These are phyloP conservation scores for Phrynocephalus vlangalii DNA, from an alignment of 2,797 vertebrate genomes.

Conservation along the genomic window DNA sequence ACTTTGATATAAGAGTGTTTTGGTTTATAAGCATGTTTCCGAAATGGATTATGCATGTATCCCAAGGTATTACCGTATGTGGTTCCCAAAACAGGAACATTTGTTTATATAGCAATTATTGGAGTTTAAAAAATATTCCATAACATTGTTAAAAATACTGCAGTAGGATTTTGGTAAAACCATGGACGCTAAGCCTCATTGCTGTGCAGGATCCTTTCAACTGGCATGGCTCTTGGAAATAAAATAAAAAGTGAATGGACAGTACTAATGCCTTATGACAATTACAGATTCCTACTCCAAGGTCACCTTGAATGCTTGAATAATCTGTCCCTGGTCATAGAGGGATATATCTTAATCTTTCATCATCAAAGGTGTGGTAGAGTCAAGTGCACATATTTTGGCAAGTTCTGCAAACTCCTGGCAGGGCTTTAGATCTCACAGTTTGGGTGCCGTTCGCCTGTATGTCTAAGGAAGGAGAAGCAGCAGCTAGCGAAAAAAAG, in stretches of 20 bases:
- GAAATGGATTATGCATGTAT: no score
- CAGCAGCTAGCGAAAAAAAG: background rate
- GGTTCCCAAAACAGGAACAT: no score
- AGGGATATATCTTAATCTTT: background rate
- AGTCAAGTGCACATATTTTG: background rate
- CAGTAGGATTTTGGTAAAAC: background rate
- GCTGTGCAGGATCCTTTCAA: background rate
- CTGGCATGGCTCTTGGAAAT: background rate
- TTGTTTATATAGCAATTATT: background rate
- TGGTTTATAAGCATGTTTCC: no score
- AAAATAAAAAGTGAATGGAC: background rate
- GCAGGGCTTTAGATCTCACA: background rate
- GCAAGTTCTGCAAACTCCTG: background rate
- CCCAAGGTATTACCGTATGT: no score
- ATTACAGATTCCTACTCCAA: background rate
- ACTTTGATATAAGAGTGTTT: no score
- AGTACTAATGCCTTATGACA: background rate
- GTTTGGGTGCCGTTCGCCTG: background rate
- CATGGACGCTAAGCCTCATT: background rate
- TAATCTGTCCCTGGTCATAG: background rate
- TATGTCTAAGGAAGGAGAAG: background rate
- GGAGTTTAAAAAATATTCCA: background rate
- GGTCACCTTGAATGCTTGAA: background rate
- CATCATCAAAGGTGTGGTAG: background rate
- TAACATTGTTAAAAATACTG: background rate